Base-by-base conservation (phyloP, 2,113 vertebrate genomes). In the Nothocercus nigrocapillus region DNA sequence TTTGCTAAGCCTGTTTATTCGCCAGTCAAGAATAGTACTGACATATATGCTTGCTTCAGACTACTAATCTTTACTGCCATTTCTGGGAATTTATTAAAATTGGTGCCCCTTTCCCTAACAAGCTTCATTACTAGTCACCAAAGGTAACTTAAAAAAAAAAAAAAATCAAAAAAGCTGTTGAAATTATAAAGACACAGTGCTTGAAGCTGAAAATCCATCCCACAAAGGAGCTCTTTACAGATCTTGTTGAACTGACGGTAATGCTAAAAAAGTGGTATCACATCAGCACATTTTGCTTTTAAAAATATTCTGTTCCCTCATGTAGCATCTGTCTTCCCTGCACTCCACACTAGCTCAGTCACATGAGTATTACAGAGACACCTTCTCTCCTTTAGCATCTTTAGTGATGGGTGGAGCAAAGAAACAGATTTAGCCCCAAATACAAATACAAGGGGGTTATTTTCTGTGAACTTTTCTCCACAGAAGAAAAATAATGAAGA, bases 271-370 rank as follows among this genome's bases (percentile, higher is more conserved):
- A 2, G 1, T 7, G 5, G 3, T 14, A 59, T 36, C 18, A 64
- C n/a, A 92, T 59, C 3, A 10, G 30, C n/a, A 47, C 9, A 6
- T 45, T 45, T 12, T 53, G 12, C 32, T 86, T 69, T 67, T 44
- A 24, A 17, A 77, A 77, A 34, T 9, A 5, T n/a, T 56, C 1
- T 34, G 6, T 58, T 94, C 4, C 0, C 42, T 83, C 44, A 25
- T 0, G 0, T 2, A 1, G 14, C 1, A 1, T 6, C 44, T 47
- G 10, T 42, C 18, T 38, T 27, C 20, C 56, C 45, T 3, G 0
- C 9, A 8, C 13, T 58, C 40, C 22, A 30, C 40, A 77, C 9
- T 27, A 77, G 13, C 32, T 44, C 47, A 45, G 34, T 5, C 4
- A 68, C 38, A 79, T 1, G 3, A 38, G 19, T 18, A 7, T 9